Percentiles rank a stretch among this genome's conserved stretches.
phyloP scores from a whole-genome alignment of 1,140 invertebrate species.

The Heliothis virescens region DNA sequence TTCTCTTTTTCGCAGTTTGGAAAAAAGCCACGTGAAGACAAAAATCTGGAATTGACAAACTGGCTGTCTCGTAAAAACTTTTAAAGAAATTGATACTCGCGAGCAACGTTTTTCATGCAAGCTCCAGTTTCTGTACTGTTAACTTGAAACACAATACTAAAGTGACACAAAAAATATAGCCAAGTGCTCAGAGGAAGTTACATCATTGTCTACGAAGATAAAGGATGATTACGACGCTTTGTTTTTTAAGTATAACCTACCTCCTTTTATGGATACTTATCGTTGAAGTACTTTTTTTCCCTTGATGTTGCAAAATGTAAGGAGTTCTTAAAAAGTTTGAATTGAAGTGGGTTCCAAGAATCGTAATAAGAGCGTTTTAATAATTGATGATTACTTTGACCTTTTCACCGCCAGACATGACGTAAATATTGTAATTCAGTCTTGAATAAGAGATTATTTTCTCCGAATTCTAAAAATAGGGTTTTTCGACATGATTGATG shows the following conservation, averaged over 20 bases:
- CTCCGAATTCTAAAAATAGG: no score
- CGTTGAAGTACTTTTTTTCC: neutral
- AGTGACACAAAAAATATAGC: constrained; percentile 28
- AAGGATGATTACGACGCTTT: constrained; percentile 10
- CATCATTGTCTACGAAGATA: constrained; percentile 31
- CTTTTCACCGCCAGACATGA: constrained; percentile 1
- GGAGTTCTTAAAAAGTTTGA: neutral
- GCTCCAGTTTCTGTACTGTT: constrained; percentile 6
- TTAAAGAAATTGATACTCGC: constrained; percentile 11
- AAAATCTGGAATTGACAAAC: neutral
- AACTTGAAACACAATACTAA: constrained; percentile 27
- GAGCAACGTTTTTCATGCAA: constrained; percentile 1
- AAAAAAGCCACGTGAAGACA: no score
- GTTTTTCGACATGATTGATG: no score
- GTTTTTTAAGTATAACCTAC: neutral
- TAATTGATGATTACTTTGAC: constrained; percentile 17
- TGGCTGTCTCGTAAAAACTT: neutral
- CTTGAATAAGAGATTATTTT: no score
- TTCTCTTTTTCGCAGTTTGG: no score
- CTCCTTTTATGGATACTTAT: constrained; percentile 24
- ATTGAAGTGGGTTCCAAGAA: neutral
- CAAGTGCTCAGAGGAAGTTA: constrained; percentile 15
- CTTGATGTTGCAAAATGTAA: constrained; percentile 14
- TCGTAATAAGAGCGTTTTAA: neutral
- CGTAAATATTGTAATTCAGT: no score